A percentile compares a stretch with the other conserved stretches of the same genome.
phyloP scores from a whole-genome alignment of 2,797 vertebrate genomes.

The Myotis findleyi region DNA sequence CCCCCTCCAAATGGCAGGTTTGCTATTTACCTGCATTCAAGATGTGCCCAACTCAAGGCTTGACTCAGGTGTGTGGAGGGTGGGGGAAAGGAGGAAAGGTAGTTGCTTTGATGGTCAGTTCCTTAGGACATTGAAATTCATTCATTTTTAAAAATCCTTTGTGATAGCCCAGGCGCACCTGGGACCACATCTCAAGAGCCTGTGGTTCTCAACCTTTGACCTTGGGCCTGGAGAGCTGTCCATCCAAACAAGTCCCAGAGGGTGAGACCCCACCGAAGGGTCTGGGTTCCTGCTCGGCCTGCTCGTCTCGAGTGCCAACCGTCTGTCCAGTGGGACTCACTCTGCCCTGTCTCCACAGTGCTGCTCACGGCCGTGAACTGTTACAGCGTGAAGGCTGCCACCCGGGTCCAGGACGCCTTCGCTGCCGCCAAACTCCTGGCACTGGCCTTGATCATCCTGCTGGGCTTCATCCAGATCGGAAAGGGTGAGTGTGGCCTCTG shows the following conservation, averaged over 20 bases:
- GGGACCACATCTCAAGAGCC: background rate
- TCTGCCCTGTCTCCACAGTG: slow-evolving; percentile 85
- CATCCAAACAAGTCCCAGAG: background rate
- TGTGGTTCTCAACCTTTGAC: background rate
- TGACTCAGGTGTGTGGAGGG: no score
- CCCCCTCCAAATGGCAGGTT: background rate
- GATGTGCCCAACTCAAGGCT: background rate
- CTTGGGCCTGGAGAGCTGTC: background rate
- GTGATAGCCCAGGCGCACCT: background rate
- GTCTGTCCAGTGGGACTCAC: background rate
- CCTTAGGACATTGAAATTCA: background rate
- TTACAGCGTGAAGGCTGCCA: slow-evolving; percentile 98
- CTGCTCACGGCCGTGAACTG: slow-evolving; percentile 96
- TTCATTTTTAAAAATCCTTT: background rate
- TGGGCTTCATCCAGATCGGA: slow-evolving; percentile 94
- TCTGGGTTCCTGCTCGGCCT: background rate
- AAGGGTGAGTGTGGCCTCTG: slow-evolving; percentile 85
- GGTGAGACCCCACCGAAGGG: background rate
- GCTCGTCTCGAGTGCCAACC: background rate
- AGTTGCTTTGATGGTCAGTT: background rate
- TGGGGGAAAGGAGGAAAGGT: no score
- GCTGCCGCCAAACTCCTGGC: slow-evolving; percentile 96
- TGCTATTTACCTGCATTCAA: background rate
- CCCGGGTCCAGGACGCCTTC: slow-evolving; percentile 96
- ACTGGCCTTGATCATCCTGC: slow-evolving; percentile 94